Evolutionary conservation across 2,888 invertebrate species (phyloP), one percentile per base, ranked within the genome.

Genomic region (Drosophila engyochracea): DNA sequence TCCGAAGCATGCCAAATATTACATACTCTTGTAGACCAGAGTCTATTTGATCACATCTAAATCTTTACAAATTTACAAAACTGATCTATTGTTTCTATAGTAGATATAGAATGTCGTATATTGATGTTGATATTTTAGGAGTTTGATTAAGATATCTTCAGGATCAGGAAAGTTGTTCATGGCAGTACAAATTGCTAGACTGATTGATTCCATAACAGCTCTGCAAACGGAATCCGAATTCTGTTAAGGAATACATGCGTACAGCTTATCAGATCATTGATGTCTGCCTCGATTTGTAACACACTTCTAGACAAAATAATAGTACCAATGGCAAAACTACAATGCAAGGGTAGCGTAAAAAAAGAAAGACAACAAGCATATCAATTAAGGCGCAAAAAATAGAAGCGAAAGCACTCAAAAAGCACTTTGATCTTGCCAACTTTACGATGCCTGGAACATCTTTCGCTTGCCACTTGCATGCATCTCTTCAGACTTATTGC

Each of bases 311-410:
- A 47, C 6, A 4, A 25, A 47, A 47, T 16, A 16, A 16, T 16
- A 47, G 4, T 9, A 25, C 7, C 16, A 47, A 25, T 22, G 1
- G 12, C 12, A 55, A 37, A 19, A 35, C 4, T 1, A 25, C 7
- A 55, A 28, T 37, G 33, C n/a, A 2, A 35, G 53, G 16, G 14
- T 22, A 54, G 22, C 16, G 41, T 4, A n/a, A 6, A 25, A 49
- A 14, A n/a, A 16, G 3, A 12, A 28, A 7, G 30, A 33, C 49
- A 63, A 70, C 41, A 9, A 30, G 67, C 60, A 76, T 86, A 89
- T 85, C 85, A 85, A 85, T 85, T 85, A 89, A 84, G 76, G 74
- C 58, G 74, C 74, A 74, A 64, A 83, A 84, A 87, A 87, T 82
- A 85, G 88, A 78, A 82, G 74, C 82, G 71, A 76, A 83, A 89